phyloP scores from a whole-genome alignment of 2,113 vertebrate species.

The Tachuris rubrigastra region DNA sequence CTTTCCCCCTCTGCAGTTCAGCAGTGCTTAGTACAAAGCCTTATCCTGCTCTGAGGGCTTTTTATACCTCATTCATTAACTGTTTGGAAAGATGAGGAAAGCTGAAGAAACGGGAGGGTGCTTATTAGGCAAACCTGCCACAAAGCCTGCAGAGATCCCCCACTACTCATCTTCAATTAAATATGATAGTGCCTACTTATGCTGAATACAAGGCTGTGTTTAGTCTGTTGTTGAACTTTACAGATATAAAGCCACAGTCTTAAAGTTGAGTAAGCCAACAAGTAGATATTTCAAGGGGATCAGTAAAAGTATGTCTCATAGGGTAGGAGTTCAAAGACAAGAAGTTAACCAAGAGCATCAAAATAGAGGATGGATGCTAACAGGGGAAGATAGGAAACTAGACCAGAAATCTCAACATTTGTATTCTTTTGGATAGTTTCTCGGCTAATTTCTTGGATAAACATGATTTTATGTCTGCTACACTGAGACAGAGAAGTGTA shows the following conservation, averaged over 20 bases:
- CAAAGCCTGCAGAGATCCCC: background rate
- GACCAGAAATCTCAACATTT: background rate
- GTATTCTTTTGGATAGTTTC: background rate
- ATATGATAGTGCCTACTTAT: background rate
- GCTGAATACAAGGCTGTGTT: background rate
- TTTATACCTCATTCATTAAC: too few species aligned
- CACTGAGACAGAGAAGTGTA: background rate
- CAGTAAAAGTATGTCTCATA: background rate
- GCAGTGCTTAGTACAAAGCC: background rate
- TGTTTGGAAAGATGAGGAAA: background rate
- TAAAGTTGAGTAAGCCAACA: background rate
- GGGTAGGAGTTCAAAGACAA: background rate
- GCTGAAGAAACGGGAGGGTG: background rate
- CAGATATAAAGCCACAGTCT: background rate
- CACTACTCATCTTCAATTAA: background rate
- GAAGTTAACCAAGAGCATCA: background rate
- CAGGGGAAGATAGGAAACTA: background rate
- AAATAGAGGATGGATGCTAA: background rate
- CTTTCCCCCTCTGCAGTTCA: background rate
- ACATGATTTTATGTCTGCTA: background rate
- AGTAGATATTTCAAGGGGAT: background rate
- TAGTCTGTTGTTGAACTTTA: background rate
- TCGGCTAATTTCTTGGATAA: background rate
- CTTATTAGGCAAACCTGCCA: background rate
- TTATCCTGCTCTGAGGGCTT: background rate